Percentiles rank a stretch among this genome's conserved stretches.
Conservation (phyloP, 2,113 vertebrate genomes). For the Crocuta crocuta region DNA sequence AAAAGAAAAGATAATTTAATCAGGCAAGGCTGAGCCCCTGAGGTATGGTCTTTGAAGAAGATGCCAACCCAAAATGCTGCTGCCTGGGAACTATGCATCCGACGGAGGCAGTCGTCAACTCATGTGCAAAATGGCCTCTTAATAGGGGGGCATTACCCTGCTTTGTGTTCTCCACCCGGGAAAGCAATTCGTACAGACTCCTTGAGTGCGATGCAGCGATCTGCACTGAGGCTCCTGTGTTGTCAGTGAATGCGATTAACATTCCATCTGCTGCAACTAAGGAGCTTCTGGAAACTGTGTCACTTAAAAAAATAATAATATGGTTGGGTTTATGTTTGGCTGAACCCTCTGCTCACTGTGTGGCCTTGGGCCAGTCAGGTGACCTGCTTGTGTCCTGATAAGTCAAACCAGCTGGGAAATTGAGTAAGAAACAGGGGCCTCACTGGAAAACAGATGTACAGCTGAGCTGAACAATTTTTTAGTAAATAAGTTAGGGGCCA, state of each 20-base stretch:
- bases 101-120: not conserved
- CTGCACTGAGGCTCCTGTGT: not conserved
- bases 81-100: not conserved
- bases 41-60: not conserved
- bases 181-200: not conserved
- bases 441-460: conserved; percentile 44
- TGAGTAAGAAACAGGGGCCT: conserved; percentile 28
- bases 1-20: not conserved
- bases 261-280: not conserved
- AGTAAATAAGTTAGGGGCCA: not conserved
- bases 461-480: not conserved
- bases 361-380: conserved; percentile 58
- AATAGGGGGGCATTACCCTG: too few relatives aligned
- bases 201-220: not conserved
- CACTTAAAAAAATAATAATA: not conserved
- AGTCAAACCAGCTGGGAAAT: conserved; percentile 64
- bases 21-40: not conserved
- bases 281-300: not conserved
- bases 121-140: not conserved
- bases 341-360: not conserved
- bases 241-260: not conserved
- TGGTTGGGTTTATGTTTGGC: not conserved
- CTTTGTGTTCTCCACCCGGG: not conserved
- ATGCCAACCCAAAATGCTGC: not conserved
- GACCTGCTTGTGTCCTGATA: conserved; percentile 31